These are phyloP conservation scores for Andrena fulva DNA, from an alignment of 2,888 invertebrate species.

Conservation along the genomic window DNA sequence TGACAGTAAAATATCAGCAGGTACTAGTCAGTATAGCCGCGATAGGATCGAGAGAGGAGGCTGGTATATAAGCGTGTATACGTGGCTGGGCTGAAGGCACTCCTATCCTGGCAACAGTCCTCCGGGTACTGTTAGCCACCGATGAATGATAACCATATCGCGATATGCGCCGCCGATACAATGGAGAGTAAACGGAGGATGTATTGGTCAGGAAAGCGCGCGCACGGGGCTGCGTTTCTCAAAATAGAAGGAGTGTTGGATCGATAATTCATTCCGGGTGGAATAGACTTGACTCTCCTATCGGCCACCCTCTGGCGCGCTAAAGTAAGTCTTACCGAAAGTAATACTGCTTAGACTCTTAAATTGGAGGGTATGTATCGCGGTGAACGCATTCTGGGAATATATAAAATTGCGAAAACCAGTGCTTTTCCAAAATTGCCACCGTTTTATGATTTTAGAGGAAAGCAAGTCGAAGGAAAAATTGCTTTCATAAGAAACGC, in stretches of 20 bases:
- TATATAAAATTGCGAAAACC: no score
- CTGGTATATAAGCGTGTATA: slow-evolving; percentile 55
- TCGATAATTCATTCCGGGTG: slow-evolving; percentile 60
- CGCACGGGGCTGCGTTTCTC: slow-evolving; percentile 40
- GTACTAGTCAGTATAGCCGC: slow-evolving; percentile 66
- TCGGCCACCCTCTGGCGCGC: background rate
- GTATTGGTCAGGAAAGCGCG: slow-evolving; percentile 70
- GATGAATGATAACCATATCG: slow-evolving; percentile 83
- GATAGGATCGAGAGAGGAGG: slow-evolving; percentile 66
- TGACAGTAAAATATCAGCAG: slow-evolving; percentile 84
- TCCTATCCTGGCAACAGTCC: slow-evolving; percentile 58
- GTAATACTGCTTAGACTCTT: no score
- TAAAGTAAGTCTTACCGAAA: background rate
- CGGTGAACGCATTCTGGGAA: no score
- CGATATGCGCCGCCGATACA: slow-evolving; percentile 79
- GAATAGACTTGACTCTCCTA: slow-evolving; percentile 19
- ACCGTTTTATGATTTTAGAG: no score
- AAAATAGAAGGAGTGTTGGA: slow-evolving; percentile 64
- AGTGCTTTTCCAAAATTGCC: no score
- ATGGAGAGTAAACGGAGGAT: slow-evolving; percentile 75
- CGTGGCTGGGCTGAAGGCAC: slow-evolving; percentile 42
- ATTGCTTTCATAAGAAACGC: no score
- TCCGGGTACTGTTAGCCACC: slow-evolving; percentile 72
- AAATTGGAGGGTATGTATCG: no score
- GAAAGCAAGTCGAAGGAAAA: no score